Evolutionary conservation across 2,888 invertebrate genomes (phyloP).

Genomic region (Phragmatobia fuliginosa): DNA sequence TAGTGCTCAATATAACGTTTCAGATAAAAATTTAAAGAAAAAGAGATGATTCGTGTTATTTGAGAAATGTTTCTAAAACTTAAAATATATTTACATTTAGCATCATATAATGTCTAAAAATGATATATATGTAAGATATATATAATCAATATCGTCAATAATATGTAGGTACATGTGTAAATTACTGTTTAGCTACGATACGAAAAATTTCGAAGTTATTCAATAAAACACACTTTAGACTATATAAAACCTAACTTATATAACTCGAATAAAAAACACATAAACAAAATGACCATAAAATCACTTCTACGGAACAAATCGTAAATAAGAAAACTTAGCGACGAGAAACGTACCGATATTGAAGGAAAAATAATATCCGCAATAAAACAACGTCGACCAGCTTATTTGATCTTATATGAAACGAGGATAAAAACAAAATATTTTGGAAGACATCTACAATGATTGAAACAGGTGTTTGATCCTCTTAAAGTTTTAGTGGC

Average conservation of each 20-base stretch:
- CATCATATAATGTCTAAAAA: too few relatives aligned
- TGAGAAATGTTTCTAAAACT: too few relatives aligned
- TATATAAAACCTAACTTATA: background rate
- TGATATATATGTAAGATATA: too few relatives aligned
- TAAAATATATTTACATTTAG: too few relatives aligned
- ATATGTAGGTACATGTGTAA: too few relatives aligned
- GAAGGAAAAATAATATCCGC: conserved; percentile 16
- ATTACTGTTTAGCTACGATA: too few relatives aligned
- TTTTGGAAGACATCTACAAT: conserved; percentile 2
- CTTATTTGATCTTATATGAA: conserved; percentile 12
- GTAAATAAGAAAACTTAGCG: background rate
- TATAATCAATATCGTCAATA: too few relatives aligned
- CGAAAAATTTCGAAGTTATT: background rate
- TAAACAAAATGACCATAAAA: conserved; percentile 3
- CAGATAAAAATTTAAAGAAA: too few relatives aligned
- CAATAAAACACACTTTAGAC: background rate
- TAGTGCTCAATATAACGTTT: too few relatives aligned
- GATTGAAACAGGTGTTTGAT: conserved; percentile 13
- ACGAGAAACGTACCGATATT: conserved; percentile 9
- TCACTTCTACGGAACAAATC: conserved; percentile 8
- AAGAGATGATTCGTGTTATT: too few relatives aligned
- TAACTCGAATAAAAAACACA: background rate
- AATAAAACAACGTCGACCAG: conserved; percentile 3
- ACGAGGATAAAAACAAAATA: conserved; percentile 10
- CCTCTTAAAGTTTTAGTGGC: conserved; percentile 5